Evolutionary conservation across 2,888 invertebrate species (phyloP).

Genomic region (Ennomos erosarius): DNA sequence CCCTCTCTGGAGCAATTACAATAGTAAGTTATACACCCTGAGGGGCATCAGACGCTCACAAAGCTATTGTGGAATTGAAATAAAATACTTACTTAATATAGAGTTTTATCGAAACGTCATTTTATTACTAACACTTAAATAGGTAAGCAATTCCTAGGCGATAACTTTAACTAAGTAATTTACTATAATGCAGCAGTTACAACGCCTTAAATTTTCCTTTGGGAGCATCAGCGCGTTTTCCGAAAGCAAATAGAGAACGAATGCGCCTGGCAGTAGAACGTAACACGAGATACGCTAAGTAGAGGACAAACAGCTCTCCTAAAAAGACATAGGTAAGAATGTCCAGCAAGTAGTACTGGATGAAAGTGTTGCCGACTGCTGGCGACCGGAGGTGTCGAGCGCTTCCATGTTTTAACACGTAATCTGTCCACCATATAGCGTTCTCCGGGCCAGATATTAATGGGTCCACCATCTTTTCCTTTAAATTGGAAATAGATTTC

Average conservation of each 20-base stretch:
- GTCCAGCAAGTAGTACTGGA: slow-evolving; percentile 73
- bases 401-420: slow-evolving; percentile 75
- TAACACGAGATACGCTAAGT: slow-evolving; percentile 47
- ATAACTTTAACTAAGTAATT: neutral
- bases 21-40: no score
- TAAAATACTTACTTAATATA: no score
- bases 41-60: no score
- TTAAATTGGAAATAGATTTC: slow-evolving; percentile 59
- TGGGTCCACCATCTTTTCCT: slow-evolving; percentile 56
- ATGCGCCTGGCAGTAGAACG: slow-evolving; percentile 51
- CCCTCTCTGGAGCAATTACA: no score
- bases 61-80: no score
- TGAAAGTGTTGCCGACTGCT: slow-evolving; percentile 63
- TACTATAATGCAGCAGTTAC: slow-evolving; percentile 44
- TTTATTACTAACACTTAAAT: no score
- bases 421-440: slow-evolving; percentile 84
- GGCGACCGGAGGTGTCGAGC: slow-evolving; percentile 75
- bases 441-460: slow-evolving; percentile 74
- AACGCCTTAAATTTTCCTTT: slow-evolving; percentile 72
- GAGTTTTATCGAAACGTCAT: no score
- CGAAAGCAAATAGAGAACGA: slow-evolving; percentile 46
- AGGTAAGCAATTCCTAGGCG: no score
- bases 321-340: slow-evolving; percentile 49
- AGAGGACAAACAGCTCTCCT: slow-evolving; percentile 41
- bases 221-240: slow-evolving; percentile 30